These are phyloP conservation scores for Trachelus stipa DNA, from an alignment of 2,888 invertebrate genomes.

Conservation along the genomic window DNA sequence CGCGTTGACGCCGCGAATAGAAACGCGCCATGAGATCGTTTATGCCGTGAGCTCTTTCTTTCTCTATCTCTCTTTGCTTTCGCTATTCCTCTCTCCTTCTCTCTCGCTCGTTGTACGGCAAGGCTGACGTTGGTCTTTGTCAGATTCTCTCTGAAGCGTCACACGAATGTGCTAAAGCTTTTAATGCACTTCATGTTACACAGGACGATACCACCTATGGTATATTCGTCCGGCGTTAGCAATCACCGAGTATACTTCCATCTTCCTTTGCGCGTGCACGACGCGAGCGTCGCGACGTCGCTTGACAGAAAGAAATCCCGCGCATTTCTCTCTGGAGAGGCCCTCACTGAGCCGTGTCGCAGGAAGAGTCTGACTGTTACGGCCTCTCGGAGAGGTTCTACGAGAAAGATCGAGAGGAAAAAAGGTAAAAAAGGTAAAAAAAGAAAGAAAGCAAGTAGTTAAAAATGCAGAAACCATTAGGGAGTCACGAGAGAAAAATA, in stretches of 20 bases:
- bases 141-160: background rate
- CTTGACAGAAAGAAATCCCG: background rate
- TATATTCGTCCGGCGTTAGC: background rate
- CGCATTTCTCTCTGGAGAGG: background rate
- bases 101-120: background rate
- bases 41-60: background rate
- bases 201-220: background rate
- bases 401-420: background rate
- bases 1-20: background rate
- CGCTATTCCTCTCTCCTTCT: background rate
- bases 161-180: background rate
- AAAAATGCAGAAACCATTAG: background rate
- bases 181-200: background rate
- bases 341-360: background rate
- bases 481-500: background rate
- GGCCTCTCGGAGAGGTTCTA: background rate
- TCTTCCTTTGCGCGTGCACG: background rate
- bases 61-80: too few relatives aligned
- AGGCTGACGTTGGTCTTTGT: background rate
- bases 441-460: background rate
- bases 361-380: background rate
- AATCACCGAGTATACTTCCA: background rate
- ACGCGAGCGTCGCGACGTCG: background rate
- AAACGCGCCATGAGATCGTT: background rate
- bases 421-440: background rate